Evolutionary conservation across 1,140 invertebrate genomes (phyloP), one percentile per base, ranked within the genome.

Genomic region (Vollenhovia emeryi): DNA sequence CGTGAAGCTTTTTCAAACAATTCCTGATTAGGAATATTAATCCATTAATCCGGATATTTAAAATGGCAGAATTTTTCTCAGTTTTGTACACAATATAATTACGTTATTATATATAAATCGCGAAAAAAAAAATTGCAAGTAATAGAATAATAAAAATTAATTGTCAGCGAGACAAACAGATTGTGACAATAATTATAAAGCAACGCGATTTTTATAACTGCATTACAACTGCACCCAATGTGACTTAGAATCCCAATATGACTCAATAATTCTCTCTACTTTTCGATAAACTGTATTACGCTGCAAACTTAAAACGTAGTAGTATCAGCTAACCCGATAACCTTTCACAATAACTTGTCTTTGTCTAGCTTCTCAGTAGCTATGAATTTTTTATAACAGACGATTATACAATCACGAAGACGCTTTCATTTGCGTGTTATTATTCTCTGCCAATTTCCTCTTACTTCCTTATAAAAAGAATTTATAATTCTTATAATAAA

Each of bases 291-390:
- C 11, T 21, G 8, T 59, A 74, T 8, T 75, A 59, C 21, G 18
- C 13, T 75, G 11, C 33, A 24, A 59, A 45, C 30, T 48, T 13
- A 24, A 75, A 59, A 59, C 21, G 9, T 27, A 24, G 55, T 57
- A 48, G 40, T 36, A 59, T 75, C 52, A 75, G 52, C 9, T 40
- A 36, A 75, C 40, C 52, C 36, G 52, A 75, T 75, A 75, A 75
- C 73, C 73, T 40, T 40, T 75, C 11, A 18, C 6, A 24, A 60
- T 75, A 33, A 57, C 21, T 13, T 57, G 18, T 75, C 15, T 75
- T 59, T 43, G 36, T 60, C 18, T 40, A 75, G 4, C 60, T 75
- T n/a, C 15, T 33, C 73, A 60, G 4, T 60, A 75, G 13, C 55
- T 75, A 9, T 57, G 2, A 27, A 75, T 40, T 60, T 75, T 60